Evolutionary conservation across 2,888 invertebrate species (phyloP), one percentile per base, ranked within the genome.

Genomic region (Melitaea athalia): DNA sequence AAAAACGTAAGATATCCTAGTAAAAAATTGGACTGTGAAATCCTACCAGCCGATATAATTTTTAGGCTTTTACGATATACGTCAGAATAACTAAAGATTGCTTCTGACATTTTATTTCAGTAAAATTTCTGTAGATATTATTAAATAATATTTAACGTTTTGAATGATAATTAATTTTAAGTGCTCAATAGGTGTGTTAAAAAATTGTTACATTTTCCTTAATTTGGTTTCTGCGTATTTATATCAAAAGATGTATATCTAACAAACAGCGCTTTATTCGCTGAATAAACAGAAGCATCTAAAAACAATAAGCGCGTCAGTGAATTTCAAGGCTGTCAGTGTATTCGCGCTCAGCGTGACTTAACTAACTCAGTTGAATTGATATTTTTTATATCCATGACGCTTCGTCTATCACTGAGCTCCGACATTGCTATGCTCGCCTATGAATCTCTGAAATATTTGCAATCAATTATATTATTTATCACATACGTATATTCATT

Each of bases 251-350:
- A 15, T 38, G 10, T 15, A 42, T 15, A 38, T 15, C 15, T 11
- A 31, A 11, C 57, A 42, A 57, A 45, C 63, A 63, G 60, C 65
- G 63, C 62, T 64, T 24, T 52, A 62, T 52, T 68, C 17, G 53
- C 55, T 31, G 64, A 50, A 63, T 43, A 63, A 61, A 62, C n/a
- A 59, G 43, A 57, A 47, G 38, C 49, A 64, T 59, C 59, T 53
- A 67, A 64, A 65, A 64, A 64, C 71, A 67, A 61, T 69, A 42
- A 15, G 15, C 38, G 49, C 42, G 33, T 59, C 59, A 59, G 59
- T 59, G 52, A 68, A 68, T 77, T 81, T 84, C 89, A 90, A 89
- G 89, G 89, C 79, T 88, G 81, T 73, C 81, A 80, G 68, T 87
- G 87, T 87, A 88, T 75, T 76, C 69, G 72, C 60, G 50, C 52